Base-by-base conservation (phyloP, 2,888 invertebrate species). In the Lasioglossum morio region DNA sequence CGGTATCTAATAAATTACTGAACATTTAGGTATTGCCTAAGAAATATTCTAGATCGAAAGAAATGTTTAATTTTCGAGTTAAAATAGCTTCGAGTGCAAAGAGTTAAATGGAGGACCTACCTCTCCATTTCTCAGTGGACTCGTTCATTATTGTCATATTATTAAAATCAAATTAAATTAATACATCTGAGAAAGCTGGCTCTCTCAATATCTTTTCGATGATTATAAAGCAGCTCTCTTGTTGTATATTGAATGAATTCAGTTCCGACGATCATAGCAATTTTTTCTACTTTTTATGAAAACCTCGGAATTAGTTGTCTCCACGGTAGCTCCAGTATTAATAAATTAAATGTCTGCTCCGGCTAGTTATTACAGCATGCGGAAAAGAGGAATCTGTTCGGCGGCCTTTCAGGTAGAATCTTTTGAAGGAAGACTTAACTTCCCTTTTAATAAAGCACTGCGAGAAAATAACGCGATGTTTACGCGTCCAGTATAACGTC, bases 381-480 rank as follows among this genome's bases (percentile, higher is more conserved):
- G 34, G 34, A 23, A 34, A 66, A 7, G 19, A 66, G 66, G 34
- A 66, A 66, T 66, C 30, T 30, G 19, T 34, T 34, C 34, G 2
- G 8, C 19, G 7, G 19, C 7, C 66, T 66, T 66, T 66, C 19
- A 34, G 19, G 30, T 7, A 19, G 34, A 34, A 34, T 30, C 66
- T 66, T 34, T 66, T 66, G 19, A 66, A 7, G 34, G 66, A 27
- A n/a, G 46, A 27, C 43, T 46, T 30, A 72, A 19, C 46, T 16
- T 30, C 8, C 8, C 27, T 19, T 43, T 72, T 72, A 43, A 72
- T 72, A 46, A 72, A 72, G 72, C 46, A 16, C 43, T 27, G 40
- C 4, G 27, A 30, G 43, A 72, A 34, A 34, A 46, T 72, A 72
- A 72, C 27, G 72, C 72, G 40, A 72, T 40, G 70, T 72, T 72